phyloP scores from a whole-genome alignment of 2,113 vertebrate species.

The Podocnemis expansa region DNA sequence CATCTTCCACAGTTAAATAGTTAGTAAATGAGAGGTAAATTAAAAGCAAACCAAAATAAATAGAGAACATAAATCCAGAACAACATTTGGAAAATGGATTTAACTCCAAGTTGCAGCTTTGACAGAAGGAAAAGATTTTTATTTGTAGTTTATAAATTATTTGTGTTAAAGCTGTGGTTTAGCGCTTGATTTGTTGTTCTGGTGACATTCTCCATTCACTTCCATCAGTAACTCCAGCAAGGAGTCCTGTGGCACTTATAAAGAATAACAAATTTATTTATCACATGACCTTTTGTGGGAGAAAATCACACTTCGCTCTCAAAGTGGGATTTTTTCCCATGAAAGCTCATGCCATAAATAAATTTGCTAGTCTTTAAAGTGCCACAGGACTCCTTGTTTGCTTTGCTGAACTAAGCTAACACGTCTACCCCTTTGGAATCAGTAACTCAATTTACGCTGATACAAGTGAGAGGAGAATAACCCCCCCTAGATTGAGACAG shows the following conservation, averaged over 20 bases:
- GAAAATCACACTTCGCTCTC: no score
- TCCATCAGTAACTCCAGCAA: no score
- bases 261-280: no score
- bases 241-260: no score
- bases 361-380: no score
- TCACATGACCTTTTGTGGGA: no score
- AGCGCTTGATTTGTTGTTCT: not conserved
- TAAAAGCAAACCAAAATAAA: not conserved
- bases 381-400: no score
- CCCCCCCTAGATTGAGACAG: not conserved
- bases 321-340: no score
- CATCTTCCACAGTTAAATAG: not conserved
- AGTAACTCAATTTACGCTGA: not conserved
- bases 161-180: not conserved
- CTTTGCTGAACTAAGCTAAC: no score
- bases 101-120: not conserved
- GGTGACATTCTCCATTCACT: not conserved
- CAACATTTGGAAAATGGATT: not conserved
- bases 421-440: no score
- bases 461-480: not conserved
- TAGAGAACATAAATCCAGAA: not conserved
- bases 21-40: not conserved
- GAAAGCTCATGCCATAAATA: no score
- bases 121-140: not conserved
- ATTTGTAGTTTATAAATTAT: not conserved